Percentiles rank a stretch among this genome's conserved stretches.
These are phyloP conservation scores for Channa maculata DNA, from an alignment of 2,113 vertebrate genomes.

Conservation along the genomic window DNA sequence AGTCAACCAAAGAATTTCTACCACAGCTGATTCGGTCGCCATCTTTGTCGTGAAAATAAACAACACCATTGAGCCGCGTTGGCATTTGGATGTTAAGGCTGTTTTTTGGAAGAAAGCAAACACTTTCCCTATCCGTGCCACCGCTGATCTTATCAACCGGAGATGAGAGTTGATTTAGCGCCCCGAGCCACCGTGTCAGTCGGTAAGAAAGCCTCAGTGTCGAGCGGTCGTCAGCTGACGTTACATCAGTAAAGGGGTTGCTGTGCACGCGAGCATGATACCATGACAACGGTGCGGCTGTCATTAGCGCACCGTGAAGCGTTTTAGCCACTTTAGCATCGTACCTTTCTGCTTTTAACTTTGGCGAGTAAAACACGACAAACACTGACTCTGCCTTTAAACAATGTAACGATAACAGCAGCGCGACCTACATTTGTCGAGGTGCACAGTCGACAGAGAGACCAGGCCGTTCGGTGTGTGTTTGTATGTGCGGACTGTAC, in stretches of 20 bases:
- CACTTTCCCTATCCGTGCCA: not conserved
- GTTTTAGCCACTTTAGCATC: not conserved
- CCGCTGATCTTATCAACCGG: not conserved
- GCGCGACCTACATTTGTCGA: not conserved
- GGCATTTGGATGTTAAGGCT: constrained; percentile 14
- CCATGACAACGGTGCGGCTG: constrained; percentile 74
- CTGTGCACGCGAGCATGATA: constrained; percentile 38
- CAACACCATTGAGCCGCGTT: constrained; percentile 61
- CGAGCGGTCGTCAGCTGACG: constrained; percentile 38
- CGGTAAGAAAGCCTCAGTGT: constrained; percentile 39
- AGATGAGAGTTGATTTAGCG: constrained; percentile 38
- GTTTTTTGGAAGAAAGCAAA: constrained; percentile 3
- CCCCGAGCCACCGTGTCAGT: constrained; percentile 50
- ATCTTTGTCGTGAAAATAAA: constrained; percentile 85
- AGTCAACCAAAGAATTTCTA: constrained; percentile 57
- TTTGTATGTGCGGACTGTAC: accelerated
- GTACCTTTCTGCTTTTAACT: not conserved
- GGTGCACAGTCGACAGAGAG: not conserved
- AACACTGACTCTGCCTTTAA: not conserved
- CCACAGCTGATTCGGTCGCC: constrained; percentile 83
- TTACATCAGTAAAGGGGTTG: constrained; percentile 13
- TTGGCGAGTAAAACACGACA: accelerated
- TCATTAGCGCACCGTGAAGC: constrained; percentile 3
- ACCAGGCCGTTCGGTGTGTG: not conserved
- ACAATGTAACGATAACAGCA: not conserved